Percentiles rank a stretch among this genome's conserved stretches.
Conservation (phyloP, 2,888 invertebrate genomes). For the Hemaris fuciformis region DNA sequence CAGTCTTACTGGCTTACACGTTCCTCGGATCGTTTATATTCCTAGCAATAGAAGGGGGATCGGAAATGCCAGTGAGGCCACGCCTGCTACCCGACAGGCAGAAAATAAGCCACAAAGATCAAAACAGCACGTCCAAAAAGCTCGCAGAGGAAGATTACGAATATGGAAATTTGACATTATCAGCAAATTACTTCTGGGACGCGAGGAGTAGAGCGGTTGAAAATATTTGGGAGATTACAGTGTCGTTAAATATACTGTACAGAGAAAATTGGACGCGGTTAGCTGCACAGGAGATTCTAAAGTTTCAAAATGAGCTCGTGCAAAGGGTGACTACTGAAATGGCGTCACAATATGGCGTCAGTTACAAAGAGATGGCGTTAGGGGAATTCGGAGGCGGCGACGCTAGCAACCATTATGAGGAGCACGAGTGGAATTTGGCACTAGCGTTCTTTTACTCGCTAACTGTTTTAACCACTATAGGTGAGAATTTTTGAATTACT, state of each 20-base stretch:
- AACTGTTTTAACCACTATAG: slow-evolving; percentile 95
- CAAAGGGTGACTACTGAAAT: slow-evolving; percentile 90
- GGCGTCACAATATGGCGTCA: slow-evolving; percentile 82
- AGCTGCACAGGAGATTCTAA: slow-evolving; percentile 88
- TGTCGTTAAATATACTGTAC: slow-evolving; percentile 92
- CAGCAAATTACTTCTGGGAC: slow-evolving; percentile 77
- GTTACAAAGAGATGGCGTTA: slow-evolving; percentile 77
- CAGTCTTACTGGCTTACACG: slow-evolving; percentile 90
- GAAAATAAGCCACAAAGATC: slow-evolving; percentile 76
- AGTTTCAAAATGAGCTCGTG: slow-evolving; percentile 92
- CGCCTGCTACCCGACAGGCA: slow-evolving; percentile 76
- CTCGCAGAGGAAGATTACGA: slow-evolving; percentile 66
- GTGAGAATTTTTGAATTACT: slow-evolving; percentile 60
- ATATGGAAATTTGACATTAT: slow-evolving; percentile 64
- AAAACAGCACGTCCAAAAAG: slow-evolving; percentile 61
- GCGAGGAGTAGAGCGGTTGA: slow-evolving; percentile 85
- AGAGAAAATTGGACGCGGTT: slow-evolving; percentile 94
- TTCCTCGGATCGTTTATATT: slow-evolving; percentile 90
- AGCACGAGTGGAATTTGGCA: slow-evolving; percentile 93
- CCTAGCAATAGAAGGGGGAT: slow-evolving; percentile 89
- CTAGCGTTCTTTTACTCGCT: slow-evolving; percentile 96
- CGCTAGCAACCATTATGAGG: slow-evolving; percentile 73
- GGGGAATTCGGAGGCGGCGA: slow-evolving; percentile 69
- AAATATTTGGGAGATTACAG: slow-evolving; percentile 95
- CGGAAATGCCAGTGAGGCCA: slow-evolving; percentile 77